Conservation (phyloP, 2,888 invertebrate genomes). For the Camptogramma bilineatum region DNA sequence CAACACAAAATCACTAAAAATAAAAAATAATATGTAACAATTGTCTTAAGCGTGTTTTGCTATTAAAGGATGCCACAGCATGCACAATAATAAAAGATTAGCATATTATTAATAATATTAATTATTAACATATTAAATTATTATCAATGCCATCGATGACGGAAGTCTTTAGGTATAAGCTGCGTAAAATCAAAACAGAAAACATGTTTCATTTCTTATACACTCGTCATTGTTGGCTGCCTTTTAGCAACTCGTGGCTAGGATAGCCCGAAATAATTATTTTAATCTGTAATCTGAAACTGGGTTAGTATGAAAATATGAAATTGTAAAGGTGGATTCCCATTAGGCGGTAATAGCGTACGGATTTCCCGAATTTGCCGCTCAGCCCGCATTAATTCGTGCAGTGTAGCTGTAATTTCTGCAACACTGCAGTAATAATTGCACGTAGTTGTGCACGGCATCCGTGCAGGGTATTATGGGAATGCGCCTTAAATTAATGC, state of each 20-base stretch:
- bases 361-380: conserved; percentile 21
- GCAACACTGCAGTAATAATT: conserved; percentile 29
- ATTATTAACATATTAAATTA: no score
- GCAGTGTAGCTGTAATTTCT: conserved; percentile 27
- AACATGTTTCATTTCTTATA: no score
- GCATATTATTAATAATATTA: no score
- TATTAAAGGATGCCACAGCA: no score
- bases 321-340: conserved; percentile 24
- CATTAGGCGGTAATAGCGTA: conserved; percentile 17
- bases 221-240: background rate
- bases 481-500: conserved; percentile 18
- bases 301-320: conserved; percentile 7
- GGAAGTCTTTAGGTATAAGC: no score
- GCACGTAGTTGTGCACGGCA: conserved; percentile 18
- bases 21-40: no score
- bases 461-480: conserved; percentile 23
- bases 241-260: background rate
- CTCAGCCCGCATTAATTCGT: conserved; percentile 22
- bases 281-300: conserved; percentile 12
- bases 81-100: no score
- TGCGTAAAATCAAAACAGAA: no score
- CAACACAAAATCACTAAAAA: no score
- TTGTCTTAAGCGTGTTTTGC: no score
- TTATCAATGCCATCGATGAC: background rate
- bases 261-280: background rate